Percentiles rank a stretch among this genome's conserved stretches.
These are phyloP conservation scores for Onychomys arenicola DNA, from an alignment of 2,797 vertebrate species.

Conservation along the genomic window DNA sequence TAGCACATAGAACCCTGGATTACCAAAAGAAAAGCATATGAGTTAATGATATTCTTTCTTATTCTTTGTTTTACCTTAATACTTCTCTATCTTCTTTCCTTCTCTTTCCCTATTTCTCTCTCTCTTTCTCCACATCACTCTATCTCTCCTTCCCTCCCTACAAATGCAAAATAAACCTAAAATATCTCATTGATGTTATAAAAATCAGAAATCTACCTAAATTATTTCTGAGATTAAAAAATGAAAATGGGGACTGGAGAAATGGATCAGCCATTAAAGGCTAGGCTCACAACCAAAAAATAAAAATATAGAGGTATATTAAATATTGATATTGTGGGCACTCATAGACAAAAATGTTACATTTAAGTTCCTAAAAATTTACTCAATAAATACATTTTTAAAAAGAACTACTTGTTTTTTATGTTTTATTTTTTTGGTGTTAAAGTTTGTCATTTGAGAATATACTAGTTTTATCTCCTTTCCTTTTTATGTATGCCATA, in stretches of 20 bases:
- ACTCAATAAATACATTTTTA: neutral
- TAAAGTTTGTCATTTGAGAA: slow-evolving; percentile 20
- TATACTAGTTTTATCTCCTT: slow-evolving; percentile 24
- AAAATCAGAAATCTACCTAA: neutral
- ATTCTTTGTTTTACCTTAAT: neutral
- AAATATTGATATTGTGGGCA: neutral
- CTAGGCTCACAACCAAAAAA: neutral
- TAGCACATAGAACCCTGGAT: slow-evolving; percentile 14
- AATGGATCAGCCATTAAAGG: neutral
- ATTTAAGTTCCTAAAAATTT: slow-evolving; percentile 12
- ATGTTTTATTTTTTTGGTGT: slow-evolving; percentile 26
- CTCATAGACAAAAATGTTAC: slow-evolving; percentile 22
- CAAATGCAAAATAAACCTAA: neutral
- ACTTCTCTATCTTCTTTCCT: neutral
- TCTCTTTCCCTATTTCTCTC: too few species aligned
- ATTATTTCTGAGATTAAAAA: neutral
- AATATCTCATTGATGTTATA: neutral
- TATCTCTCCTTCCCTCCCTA: neutral
- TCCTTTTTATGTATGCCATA: slow-evolving; percentile 42
- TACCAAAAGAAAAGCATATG: neutral
- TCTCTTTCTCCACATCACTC: too few species aligned
- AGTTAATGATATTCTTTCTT: neutral
- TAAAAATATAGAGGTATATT: neutral
- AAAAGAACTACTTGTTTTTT: neutral
- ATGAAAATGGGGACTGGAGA: neutral